These are phyloP conservation scores for Isotomurus palustris DNA, from an alignment of 2,888 invertebrate genomes.

Conservation along the genomic window DNA sequence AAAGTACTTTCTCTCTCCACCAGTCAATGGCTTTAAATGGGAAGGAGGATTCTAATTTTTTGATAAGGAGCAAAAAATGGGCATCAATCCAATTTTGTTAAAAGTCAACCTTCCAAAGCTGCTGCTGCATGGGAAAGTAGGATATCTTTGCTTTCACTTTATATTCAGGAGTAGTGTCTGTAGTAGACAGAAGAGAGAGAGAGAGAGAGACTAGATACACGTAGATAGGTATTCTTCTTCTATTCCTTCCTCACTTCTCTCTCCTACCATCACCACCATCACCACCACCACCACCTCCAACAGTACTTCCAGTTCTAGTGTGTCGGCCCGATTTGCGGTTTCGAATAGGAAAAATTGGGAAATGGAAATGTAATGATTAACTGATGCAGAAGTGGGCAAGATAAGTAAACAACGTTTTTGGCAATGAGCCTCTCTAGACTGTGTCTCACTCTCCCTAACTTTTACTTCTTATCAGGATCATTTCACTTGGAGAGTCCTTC, in stretches of 20 bases:
- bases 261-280: not conserved
- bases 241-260: not conserved
- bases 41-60: conserved; percentile 43
- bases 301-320: no score
- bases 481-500: no score
- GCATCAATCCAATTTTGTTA: conserved; percentile 43
- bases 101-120: conserved; percentile 36
- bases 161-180: not conserved
- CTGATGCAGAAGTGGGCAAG: conserved; percentile 9
- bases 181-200: not conserved
- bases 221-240: no score
- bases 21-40: conserved; percentile 13
- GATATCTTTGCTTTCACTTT: conserved; percentile 3
- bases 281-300: not conserved
- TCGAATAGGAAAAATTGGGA: conserved; percentile 1
- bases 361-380: conserved; percentile 14
- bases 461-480: no score
- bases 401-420: conserved; percentile 10
- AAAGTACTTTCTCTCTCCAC: not conserved
- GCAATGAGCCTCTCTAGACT: not conserved
- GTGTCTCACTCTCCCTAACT: no score
- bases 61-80: conserved; percentile 42
- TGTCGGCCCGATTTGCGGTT: not conserved
- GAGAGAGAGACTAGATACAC: no score
- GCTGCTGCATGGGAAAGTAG: no score